Percentiles rank a stretch among this genome's conserved stretches.
These are phyloP conservation scores for Phoenicopterus ruber DNA, from an alignment of 2,113 vertebrate genomes.

Conservation along the genomic window DNA sequence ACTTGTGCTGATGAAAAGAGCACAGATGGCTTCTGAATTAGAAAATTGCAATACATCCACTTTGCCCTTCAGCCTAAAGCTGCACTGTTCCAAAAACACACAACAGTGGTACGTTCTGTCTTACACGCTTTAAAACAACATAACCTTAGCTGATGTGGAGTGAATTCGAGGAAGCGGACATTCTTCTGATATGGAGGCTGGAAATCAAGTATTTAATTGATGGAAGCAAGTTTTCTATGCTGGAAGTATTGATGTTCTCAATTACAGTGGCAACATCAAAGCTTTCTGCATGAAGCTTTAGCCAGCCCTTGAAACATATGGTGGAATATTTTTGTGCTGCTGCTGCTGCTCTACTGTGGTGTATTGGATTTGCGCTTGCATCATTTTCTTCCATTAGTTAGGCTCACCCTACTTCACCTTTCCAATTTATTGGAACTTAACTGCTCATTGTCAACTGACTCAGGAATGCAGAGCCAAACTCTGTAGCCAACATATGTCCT, in stretches of 20 bases:
- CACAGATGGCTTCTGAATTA: neutral
- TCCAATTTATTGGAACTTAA: constrained; percentile 68
- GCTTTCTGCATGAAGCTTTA: constrained; percentile 22
- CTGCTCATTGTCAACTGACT: constrained; percentile 68
- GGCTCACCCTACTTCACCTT: constrained; percentile 72
- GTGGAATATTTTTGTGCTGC: constrained; percentile 41
- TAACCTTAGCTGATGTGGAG: neutral
- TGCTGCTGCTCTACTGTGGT: constrained; percentile 46
- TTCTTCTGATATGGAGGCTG: neutral
- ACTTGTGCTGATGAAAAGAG: neutral
- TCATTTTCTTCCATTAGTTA: constrained; percentile 73
- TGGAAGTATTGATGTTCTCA: constrained; percentile 58
- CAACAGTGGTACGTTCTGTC: neutral
- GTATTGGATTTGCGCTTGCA: constrained; percentile 67
- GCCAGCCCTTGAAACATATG: constrained; percentile 62
- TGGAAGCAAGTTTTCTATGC: constrained; percentile 39
- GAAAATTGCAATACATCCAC: neutral
- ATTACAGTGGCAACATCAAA: constrained; percentile 56
- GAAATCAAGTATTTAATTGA: constrained; percentile 36
- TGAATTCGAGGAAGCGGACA: neutral
- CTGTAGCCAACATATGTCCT: constrained; percentile 51
- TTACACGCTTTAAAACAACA: neutral
- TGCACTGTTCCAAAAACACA: neutral
- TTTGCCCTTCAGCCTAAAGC: neutral
- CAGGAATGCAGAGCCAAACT: constrained; percentile 67